These are phyloP conservation scores for Andricus grossulariae DNA, from an alignment of 1,140 invertebrate species.

Conservation along the genomic window DNA sequence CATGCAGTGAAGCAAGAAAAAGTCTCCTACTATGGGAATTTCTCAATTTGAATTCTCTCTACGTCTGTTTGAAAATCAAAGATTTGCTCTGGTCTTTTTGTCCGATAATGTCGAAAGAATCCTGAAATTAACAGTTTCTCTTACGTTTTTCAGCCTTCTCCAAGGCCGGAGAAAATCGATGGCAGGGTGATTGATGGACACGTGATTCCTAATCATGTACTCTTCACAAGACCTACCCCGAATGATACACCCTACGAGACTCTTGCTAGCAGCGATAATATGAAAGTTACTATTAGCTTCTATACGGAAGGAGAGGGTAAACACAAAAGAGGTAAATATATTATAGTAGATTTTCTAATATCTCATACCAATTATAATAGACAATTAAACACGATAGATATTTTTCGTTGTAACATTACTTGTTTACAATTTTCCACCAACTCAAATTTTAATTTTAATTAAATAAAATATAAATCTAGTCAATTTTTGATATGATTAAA, in stretches of 20 bases:
- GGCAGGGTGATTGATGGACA: conserved; percentile 92
- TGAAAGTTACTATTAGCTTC: conserved; percentile 88
- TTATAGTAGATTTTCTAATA: neutral
- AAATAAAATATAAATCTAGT: too few species aligned
- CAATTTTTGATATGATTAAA: too few species aligned
- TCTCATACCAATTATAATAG: neutral
- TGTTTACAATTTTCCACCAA: too few species aligned
- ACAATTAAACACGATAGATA: too few species aligned
- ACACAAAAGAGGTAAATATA: conserved; percentile 70
- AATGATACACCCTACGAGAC: conserved; percentile 84
- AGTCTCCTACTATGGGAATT: conserved; percentile 4
- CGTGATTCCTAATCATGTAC: conserved; percentile 89
- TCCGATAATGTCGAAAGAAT: neutral
- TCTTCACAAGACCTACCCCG: conserved; percentile 89
- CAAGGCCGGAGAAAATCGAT: conserved; percentile 84
- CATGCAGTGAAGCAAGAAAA: neutral
- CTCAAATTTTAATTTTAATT: too few species aligned
- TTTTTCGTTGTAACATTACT: too few species aligned
- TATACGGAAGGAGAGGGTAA: conserved; percentile 79
- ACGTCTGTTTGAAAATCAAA: neutral
- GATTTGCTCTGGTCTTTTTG: neutral
- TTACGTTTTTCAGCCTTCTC: conserved; percentile 76
- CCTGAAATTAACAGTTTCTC: conserved; percentile 27
- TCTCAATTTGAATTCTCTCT: conserved; percentile 14
- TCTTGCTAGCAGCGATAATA: conserved; percentile 86